phyloP scores from a whole-genome alignment of 2,797 vertebrate genomes.

The Pseudomugil tenellus region DNA sequence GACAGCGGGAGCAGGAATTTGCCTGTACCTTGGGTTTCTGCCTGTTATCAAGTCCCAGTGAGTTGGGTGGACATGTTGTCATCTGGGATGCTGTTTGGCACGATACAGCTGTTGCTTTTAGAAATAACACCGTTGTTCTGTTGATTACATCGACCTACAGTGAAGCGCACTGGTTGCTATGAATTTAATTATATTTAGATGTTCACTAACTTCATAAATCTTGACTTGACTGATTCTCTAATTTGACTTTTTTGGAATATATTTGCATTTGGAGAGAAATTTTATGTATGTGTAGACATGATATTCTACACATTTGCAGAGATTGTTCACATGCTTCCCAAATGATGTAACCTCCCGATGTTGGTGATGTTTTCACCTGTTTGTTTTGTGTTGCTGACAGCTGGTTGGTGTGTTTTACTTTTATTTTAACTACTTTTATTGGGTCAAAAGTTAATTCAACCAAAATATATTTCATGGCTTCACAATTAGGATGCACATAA shows the following conservation, averaged over 20 bases:
- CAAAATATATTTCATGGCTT: neutral
- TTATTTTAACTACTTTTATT: neutral
- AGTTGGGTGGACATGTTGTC: neutral
- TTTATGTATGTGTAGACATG: neutral
- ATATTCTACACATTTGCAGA: too few species aligned
- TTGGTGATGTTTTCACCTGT: neutral
- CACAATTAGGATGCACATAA: too few species aligned
- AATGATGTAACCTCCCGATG: neutral
- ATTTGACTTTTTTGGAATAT: neutral
- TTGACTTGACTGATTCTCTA: constrained; percentile 1
- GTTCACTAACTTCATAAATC: neutral
- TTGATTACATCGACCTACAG: neutral
- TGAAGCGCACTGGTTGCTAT: neutral
- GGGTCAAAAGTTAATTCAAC: neutral
- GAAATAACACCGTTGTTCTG: neutral
- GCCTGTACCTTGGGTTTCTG: constrained; percentile 24
- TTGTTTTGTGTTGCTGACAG: neutral
- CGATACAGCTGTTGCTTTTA: neutral
- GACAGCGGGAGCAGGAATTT: constrained; percentile 38
- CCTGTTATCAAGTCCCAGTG: constrained; percentile 23
- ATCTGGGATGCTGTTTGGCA: neutral
- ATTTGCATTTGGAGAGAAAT: neutral
- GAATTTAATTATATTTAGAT: neutral
- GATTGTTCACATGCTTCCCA: too few species aligned
- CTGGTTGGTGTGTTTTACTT: neutral